These are phyloP conservation scores for Eulemur rufifrons DNA, from an alignment of 2,113 vertebrate species.

Conservation along the genomic window DNA sequence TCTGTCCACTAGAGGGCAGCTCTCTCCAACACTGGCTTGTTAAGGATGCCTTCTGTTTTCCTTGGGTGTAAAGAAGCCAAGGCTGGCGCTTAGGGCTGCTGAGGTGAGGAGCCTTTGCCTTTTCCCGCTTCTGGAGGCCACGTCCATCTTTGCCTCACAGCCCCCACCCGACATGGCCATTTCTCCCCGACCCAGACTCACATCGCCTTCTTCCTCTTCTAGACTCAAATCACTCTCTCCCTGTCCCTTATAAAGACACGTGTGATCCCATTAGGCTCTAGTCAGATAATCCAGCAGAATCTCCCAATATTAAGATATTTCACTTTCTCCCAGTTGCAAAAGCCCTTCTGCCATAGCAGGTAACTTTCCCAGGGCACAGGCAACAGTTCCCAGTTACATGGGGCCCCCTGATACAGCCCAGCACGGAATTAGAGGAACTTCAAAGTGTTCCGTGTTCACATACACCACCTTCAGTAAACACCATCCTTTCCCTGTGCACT, in stretches of 20 bases:
- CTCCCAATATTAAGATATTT: neutral
- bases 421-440: neutral
- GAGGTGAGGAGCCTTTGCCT: too few species aligned
- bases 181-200: neutral
- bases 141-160: neutral
- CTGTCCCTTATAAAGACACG: neutral
- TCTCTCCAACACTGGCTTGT: too few species aligned
- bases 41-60: too few species aligned
- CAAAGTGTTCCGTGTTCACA: neutral
- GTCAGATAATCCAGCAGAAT: neutral
- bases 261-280: too few species aligned
- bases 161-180: neutral
- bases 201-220: neutral
- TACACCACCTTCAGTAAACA: neutral
- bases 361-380: neutral
- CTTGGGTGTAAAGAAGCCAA: too few species aligned
- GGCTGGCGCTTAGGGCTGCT: too few species aligned
- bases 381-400: neutral
- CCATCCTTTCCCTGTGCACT: too few species aligned
- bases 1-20: too few species aligned
- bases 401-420: neutral
- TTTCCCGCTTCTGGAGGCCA: too few species aligned
- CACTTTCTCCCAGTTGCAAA: neutral
- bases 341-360: neutral
- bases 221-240: neutral